Evolutionary conservation across 2,113 vertebrate genomes (phyloP).

Genomic region (Heptranchias perlo): DNA sequence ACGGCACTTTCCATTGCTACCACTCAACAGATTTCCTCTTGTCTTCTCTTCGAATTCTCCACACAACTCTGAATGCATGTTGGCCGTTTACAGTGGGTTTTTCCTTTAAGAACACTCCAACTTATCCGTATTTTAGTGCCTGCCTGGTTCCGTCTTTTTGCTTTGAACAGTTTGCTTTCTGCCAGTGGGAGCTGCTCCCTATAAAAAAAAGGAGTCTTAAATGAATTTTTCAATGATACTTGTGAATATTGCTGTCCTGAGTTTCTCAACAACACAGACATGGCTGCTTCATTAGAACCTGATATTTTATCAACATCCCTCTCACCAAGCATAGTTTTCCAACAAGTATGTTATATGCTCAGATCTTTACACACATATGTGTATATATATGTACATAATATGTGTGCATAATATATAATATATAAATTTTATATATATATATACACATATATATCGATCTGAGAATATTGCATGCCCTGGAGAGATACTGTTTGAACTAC

Average conservation of each 20-base stretch:
- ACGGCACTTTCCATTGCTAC: constrained; percentile 67
- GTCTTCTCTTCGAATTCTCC: constrained; percentile 44
- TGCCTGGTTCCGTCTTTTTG: constrained; percentile 59
- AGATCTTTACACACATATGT: not conserved
- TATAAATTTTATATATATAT: not conserved
- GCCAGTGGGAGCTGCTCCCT: not conserved
- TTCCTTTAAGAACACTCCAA: constrained; percentile 67
- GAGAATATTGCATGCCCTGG: not conserved
- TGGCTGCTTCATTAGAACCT: not conserved
- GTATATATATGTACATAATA: not conserved
- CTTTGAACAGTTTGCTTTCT: constrained; percentile 22
- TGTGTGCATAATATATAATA: not conserved
- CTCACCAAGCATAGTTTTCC: not conserved
- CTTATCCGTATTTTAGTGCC: constrained; percentile 78
- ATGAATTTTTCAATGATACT: not conserved
- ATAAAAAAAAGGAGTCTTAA: not conserved
- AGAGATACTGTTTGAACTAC: not conserved
- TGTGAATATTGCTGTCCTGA: not conserved
- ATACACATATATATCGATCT: not conserved
- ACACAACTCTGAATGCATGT: constrained; percentile 88
- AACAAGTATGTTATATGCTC: not conserved
- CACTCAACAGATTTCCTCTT: constrained; percentile 60
- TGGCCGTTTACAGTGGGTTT: constrained; percentile 78
- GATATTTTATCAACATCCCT: not conserved
- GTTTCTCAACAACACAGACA: not conserved